Conservation (phyloP, 2,888 invertebrate species). For the Rhagonycha fulva region DNA sequence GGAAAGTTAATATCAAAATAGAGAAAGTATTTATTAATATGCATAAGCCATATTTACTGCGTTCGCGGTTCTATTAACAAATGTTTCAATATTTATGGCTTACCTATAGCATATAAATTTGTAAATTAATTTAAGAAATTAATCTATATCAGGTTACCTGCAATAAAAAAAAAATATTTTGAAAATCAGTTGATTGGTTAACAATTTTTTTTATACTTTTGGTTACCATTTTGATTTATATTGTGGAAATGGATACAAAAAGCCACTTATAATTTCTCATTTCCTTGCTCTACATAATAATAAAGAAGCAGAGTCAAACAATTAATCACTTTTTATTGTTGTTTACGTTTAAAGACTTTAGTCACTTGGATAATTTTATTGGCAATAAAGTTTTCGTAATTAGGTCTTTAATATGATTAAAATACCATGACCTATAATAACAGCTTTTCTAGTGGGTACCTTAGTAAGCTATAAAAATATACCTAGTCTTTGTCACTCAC, state of each 20-base stretch:
- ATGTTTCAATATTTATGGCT: neutral
- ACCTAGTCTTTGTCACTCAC: too few species aligned
- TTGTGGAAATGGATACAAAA: neutral
- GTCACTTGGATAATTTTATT: neutral
- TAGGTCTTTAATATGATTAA: neutral
- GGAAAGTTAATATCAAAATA: slow-evolving; percentile 2
- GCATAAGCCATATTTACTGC: slow-evolving; percentile 1
- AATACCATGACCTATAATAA: too few species aligned
- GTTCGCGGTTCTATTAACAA: slow-evolving; percentile 1
- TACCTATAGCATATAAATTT: neutral
- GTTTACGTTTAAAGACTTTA: neutral
- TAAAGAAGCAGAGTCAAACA: neutral
- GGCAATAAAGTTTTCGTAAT: neutral
- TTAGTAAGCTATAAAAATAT: too few species aligned
- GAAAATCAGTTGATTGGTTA: neutral
- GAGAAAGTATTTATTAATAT: slow-evolving; percentile 3
- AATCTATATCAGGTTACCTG: neutral
- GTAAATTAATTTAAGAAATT: neutral
- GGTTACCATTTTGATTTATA: neutral
- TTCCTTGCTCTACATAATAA: neutral
- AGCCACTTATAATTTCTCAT: neutral
- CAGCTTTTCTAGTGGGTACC: neutral
- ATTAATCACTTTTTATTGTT: neutral
- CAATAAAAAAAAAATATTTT: neutral
- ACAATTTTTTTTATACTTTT: neutral